phyloP scores from a whole-genome alignment of 2,888 invertebrate genomes.

The Selenia dentaria region DNA sequence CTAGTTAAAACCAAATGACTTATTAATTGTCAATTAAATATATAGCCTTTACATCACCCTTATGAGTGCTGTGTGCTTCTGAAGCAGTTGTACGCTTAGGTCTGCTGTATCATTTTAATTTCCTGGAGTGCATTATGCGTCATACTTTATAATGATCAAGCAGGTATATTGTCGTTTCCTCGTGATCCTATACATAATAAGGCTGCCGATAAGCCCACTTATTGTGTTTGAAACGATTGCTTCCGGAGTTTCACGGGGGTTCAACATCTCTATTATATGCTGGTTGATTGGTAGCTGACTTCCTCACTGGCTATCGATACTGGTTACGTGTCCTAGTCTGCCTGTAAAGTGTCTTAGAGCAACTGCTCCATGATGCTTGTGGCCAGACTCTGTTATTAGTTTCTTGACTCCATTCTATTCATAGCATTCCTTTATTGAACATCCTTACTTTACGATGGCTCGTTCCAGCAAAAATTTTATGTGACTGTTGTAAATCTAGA shows the following conservation, averaged over 20 bases:
- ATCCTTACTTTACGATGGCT: constrained; percentile 1
- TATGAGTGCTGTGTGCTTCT: too few species aligned
- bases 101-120: background rate
- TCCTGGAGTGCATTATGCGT: constrained; percentile 2
- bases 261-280: constrained; percentile 73
- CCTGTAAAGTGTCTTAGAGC: constrained; percentile 34
- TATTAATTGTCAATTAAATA: too few species aligned
- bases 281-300: constrained; percentile 75
- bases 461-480: constrained; percentile 11
- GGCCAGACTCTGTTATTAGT: constrained; percentile 43
- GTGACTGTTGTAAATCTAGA: constrained; percentile 10
- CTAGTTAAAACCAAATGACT: too few species aligned
- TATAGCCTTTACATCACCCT: too few species aligned
- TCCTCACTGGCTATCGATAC: constrained; percentile 60
- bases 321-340: constrained; percentile 59
- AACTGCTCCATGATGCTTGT: constrained; percentile 15
- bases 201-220: constrained; percentile 29
- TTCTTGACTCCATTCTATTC: constrained; percentile 46
- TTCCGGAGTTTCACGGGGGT: constrained; percentile 66
- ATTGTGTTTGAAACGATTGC: constrained; percentile 47
- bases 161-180: constrained; percentile 28
- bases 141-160: constrained; percentile 9
- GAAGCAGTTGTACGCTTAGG: background rate
- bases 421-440: constrained; percentile 30
- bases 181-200: constrained; percentile 27